Percentiles rank a stretch among this genome's conserved stretches.
Conservation (phyloP, 2,888 invertebrate genomes). For the Volucella bombylans region DNA sequence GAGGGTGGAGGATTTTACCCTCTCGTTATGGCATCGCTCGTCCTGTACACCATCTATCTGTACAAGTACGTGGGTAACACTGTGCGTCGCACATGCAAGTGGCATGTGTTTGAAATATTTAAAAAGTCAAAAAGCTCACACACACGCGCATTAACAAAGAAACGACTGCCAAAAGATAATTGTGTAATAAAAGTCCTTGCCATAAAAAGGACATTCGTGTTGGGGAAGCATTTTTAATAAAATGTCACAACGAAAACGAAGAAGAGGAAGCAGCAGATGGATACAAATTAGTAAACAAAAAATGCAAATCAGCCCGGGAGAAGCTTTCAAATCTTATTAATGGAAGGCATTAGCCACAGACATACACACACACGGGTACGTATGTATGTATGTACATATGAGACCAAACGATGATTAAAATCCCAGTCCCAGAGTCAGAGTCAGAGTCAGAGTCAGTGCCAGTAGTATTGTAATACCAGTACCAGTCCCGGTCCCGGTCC, state of each 20-base stretch:
- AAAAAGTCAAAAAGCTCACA: slow-evolving; percentile 43
- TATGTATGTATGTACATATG: too few relatives aligned
- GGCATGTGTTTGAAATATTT: slow-evolving; percentile 56
- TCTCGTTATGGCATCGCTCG: slow-evolving; percentile 14
- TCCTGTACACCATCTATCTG: not conserved
- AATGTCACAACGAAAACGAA: not conserved
- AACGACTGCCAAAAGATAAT: slow-evolving; percentile 26
- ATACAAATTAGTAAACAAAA: slow-evolving; percentile 59
- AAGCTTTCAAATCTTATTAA: slow-evolving; percentile 34
- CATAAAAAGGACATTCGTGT: slow-evolving; percentile 55
- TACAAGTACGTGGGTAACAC: too few relatives aligned
- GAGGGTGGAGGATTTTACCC: slow-evolving; percentile 29
- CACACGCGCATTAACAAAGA: slow-evolving; percentile 1
- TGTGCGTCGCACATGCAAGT: slow-evolving; percentile 32
- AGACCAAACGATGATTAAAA: not conserved
- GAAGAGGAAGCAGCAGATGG: not conserved
- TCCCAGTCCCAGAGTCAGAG: not conserved
- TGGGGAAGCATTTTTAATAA: slow-evolving; percentile 26
- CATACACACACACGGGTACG: not conserved
- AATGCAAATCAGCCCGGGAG: slow-evolving; percentile 50
- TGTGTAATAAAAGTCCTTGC: slow-evolving; percentile 55
- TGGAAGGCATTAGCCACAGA: slow-evolving; percentile 36
- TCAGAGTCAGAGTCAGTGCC: too few relatives aligned
- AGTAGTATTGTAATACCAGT: too few relatives aligned
- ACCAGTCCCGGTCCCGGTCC: too few relatives aligned